Evolutionary conservation across 2,797 vertebrate species (phyloP), one percentile per base, ranked within the genome.

Genomic region (Betta splendens): DNA sequence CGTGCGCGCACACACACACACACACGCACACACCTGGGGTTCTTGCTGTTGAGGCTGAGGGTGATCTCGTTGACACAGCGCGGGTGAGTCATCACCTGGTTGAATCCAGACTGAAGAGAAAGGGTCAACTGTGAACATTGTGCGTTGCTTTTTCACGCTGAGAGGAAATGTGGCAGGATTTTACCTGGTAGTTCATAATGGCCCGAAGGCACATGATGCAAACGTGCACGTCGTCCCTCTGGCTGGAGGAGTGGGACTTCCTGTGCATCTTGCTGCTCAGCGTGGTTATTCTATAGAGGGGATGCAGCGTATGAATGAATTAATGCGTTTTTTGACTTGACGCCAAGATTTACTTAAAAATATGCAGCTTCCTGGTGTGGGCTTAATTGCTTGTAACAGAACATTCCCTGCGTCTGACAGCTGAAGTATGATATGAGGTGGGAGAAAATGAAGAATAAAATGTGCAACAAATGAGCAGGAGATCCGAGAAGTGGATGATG

Each of bases 181-280:
- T 1, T 71, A 90, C 97, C 97, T 99, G 96, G 77, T 99, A 99
- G 87, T 99, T 99, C 97, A 99, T 99, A 90, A 99, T 99, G 67
- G 97, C 97, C 0, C 97, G 92, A 56, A 99, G 87, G 43, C 97
- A 99, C 97, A 99, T 98, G 50, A 99, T 97, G 84, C 97, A 99
- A 39, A 99, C 91, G 0, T 98, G 97, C 20, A 98, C 93, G 0
- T 98, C 97, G 0, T 99, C 97, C 84, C 96, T 98, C 86, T 96
- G 95, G 83, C 68, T 88, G 64, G 91, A 89, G 0, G 91, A 80
- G 25, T 92, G 92, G 1, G 93, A 89, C 74, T 87, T 94, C 64
- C 92, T 88, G 66, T 94, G 71, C 0, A 95, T 85, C 84, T 91
- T 94, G 82, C 92, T 93, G 1, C 72, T 72, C 33, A 92, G 78